Evolutionary conservation across 2,113 vertebrate genomes (phyloP).

Genomic region (Struthidea cinerea): DNA sequence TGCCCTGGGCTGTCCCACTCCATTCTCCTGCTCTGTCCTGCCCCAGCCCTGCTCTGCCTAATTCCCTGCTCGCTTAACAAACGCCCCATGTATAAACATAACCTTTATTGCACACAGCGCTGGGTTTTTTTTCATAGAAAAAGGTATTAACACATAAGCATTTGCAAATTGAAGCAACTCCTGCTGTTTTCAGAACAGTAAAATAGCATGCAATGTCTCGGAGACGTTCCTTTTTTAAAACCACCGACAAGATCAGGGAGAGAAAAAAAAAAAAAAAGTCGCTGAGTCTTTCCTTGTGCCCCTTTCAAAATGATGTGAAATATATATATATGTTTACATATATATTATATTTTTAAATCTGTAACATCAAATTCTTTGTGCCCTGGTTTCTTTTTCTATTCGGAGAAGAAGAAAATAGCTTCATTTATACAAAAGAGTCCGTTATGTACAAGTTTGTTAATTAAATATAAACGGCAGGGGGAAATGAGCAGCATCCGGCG

Average conservation of each 20-base stretch:
- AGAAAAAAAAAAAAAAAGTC: neutral
- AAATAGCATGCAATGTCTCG: constrained; percentile 92
- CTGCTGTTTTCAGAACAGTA: constrained; percentile 86
- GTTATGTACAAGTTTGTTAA: no score
- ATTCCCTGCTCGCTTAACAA: neutral
- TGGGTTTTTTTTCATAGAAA: constrained; percentile 96
- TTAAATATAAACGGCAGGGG: no score
- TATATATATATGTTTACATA: no score
- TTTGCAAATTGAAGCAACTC: constrained; percentile 95
- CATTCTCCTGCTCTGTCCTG: neutral
- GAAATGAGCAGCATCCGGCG: no score
- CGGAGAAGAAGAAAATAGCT: no score
- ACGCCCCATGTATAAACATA: constrained; percentile 89
- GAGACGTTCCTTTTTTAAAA: constrained; percentile 75
- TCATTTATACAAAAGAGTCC: no score
- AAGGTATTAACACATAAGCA: constrained; percentile 98
- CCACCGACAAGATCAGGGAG: constrained; percentile 55
- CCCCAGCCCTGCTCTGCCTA: neutral
- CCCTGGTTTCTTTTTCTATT: no score
- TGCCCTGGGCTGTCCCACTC: neutral
- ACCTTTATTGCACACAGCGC: constrained; percentile 99
- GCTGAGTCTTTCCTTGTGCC: constrained; percentile 67
- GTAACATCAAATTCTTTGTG: no score
- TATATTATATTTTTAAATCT: no score
- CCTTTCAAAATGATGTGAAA: constrained; percentile 64